Conservation (phyloP, 2,113 vertebrate genomes). For the Lepidothrix coronata region DNA sequence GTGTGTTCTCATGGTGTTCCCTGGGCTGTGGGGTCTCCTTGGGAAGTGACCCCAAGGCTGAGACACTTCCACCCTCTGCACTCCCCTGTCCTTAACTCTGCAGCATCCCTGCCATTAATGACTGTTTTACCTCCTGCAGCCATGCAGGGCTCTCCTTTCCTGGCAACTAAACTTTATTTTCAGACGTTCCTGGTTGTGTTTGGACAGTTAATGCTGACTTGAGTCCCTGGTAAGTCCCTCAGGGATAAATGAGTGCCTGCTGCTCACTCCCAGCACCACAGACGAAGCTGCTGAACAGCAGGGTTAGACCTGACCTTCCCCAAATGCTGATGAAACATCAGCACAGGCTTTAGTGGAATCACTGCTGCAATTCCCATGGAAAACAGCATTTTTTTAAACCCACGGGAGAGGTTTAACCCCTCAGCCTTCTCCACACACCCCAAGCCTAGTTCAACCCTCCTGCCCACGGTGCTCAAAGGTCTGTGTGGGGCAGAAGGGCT, state of each 20-base stretch:
- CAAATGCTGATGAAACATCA: neutral
- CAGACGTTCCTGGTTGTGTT: neutral
- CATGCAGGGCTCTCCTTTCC: neutral
- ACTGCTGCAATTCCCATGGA: neutral
- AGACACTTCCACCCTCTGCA: neutral
- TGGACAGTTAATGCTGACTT: neutral
- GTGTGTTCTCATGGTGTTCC: neutral
- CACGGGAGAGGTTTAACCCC: neutral
- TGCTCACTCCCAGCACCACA: neutral
- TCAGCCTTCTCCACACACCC: too few species aligned
- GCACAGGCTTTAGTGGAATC: neutral
- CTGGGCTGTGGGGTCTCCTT: neutral
- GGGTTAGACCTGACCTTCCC: neutral
- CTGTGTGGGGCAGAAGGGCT: neutral
- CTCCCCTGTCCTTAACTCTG: neutral
- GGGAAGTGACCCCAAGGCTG: neutral
- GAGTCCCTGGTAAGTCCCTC: neutral
- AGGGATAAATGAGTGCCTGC: neutral
- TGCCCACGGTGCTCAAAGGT: neutral
- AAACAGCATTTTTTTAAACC: too few species aligned
- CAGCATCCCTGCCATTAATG: neutral
- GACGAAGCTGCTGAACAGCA: neutral
- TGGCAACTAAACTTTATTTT: neutral
- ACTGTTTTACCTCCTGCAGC: neutral
- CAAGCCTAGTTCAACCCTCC: neutral